A percentile compares a stretch with the other conserved stretches of the same genome.
These are phyloP conservation scores for Crocallis elinguaria DNA, from an alignment of 2,888 invertebrate species.

Conservation along the genomic window DNA sequence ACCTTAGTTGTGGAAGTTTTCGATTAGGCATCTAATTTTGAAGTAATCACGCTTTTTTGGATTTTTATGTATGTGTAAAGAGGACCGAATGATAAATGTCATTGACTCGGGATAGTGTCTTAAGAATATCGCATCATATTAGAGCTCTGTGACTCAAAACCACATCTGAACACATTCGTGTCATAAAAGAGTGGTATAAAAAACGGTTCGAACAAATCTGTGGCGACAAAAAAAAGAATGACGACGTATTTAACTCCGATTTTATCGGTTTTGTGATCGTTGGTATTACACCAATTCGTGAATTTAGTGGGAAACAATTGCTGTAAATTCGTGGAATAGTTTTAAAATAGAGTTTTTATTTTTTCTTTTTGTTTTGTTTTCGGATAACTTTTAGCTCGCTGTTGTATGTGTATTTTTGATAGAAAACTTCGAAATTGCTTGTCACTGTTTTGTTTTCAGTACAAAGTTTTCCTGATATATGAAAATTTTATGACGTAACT, in stretches of 20 bases:
- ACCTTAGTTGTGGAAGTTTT: too few relatives aligned
- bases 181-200: slow-evolving; percentile 53
- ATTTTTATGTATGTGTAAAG: too few relatives aligned
- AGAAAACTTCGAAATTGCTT: too few relatives aligned
- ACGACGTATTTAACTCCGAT: slow-evolving; percentile 48
- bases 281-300: slow-evolving; percentile 4
- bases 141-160: slow-evolving; percentile 29
- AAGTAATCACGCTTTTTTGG: too few relatives aligned
- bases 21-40: too few relatives aligned
- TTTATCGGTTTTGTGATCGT: slow-evolving; percentile 40
- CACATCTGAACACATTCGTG: slow-evolving; percentile 45
- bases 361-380: neutral
- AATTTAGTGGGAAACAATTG: slow-evolving; percentile 7
- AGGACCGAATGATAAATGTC: too few relatives aligned
- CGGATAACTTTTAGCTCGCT: too few relatives aligned
- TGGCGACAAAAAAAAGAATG: slow-evolving; percentile 45
- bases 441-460: too few relatives aligned
- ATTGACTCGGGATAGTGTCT: too few relatives aligned
- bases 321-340: neutral
- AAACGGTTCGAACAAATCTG: slow-evolving; percentile 45
- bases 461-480: too few relatives aligned
- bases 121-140: slow-evolving; percentile 12
- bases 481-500: too few relatives aligned
- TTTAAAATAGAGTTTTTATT: neutral
- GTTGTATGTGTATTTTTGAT: too few relatives aligned